These are phyloP conservation scores for Mythimna pallens DNA, from an alignment of 2,888 invertebrate species.

Conservation along the genomic window DNA sequence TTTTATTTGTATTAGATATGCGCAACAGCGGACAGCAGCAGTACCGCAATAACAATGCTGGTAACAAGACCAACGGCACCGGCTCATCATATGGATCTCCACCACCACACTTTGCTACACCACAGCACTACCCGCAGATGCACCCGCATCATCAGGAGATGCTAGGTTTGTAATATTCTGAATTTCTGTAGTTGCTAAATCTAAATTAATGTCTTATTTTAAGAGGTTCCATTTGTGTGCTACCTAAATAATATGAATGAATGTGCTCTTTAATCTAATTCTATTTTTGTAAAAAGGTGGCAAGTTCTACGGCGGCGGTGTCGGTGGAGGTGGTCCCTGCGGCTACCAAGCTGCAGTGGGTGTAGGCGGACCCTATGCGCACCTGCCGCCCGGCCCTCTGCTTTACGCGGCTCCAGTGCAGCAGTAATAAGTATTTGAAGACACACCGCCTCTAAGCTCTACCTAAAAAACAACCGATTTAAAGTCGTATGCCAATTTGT, in stretches of 20 bases:
- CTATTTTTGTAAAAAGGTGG: slow-evolving; percentile 83
- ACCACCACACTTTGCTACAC: slow-evolving; percentile 87
- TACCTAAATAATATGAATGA: neutral
- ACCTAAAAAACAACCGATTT: slow-evolving; percentile 51
- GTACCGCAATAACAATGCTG: slow-evolving; percentile 82
- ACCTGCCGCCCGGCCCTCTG: slow-evolving; percentile 90
- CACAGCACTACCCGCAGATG: slow-evolving; percentile 86
- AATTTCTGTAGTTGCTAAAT: neutral
- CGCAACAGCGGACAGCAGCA: slow-evolving; percentile 86
- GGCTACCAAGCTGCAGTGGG: slow-evolving; percentile 93
- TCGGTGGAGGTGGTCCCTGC: slow-evolving; percentile 90
- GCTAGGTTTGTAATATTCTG: slow-evolving; percentile 78
- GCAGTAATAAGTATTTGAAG: slow-evolving; percentile 89
- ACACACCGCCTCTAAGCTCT: slow-evolving; percentile 60
- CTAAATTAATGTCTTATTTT: neutral
- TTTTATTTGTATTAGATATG: slow-evolving; percentile 68
- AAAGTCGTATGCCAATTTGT: slow-evolving; percentile 53
- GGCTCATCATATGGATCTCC: slow-evolving; percentile 88
- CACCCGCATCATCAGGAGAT: slow-evolving; percentile 90
- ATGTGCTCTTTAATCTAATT: neutral
- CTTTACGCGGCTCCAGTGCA: slow-evolving; percentile 93
- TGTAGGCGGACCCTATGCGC: slow-evolving; percentile 91
- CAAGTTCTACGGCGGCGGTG: slow-evolving; percentile 94
- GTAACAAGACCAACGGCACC: slow-evolving; percentile 83
- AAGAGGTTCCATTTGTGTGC: neutral